Base-by-base conservation (phyloP, 2,797 vertebrate genomes). In the Parauchenoglanis ngamensis region DNA sequence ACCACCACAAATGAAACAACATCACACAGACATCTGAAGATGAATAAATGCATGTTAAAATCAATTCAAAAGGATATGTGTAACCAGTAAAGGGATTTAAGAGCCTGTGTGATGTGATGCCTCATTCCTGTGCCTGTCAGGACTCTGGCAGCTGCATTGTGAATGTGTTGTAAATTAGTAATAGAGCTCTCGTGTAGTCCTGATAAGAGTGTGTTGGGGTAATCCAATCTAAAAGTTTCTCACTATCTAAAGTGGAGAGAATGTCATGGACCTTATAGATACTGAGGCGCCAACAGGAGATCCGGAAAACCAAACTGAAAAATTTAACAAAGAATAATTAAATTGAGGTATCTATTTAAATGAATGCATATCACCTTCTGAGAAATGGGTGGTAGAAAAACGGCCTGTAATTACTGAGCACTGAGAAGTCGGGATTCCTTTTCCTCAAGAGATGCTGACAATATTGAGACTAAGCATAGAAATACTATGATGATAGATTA, bases 91-190 rank as follows among this genome's bases (percentile, higher is more conserved):
- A 86, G 35, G 63, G 31, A 68, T 70, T 68, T 68, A 40, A 35
- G 31, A 40, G 85, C 23, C 59, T 31, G 28, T 67, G 75, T 79
- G 44, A 79, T 79, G 31, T 85, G 73, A 65, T 44, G n/a, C 35
- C 61, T 67, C 70, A 56, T 44, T 85, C 28, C 46, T 52, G 40
- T 80, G 76, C 23, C 40, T 79, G 61, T 68, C 61, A 31, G 31
- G n/a, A 86, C 49, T 79, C 46, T 79, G 59, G 85, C 61, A 67
- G 73, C 56, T 52, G 61, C 85, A 86, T 79, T 80, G 75, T 68
- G 85, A 68, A 65, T 44, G 35, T n/a, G 31, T 6, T 59, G 68
- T 72, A 84, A 85, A 85, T 85, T 85, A 77, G 57, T 52, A 75
- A 77, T 59, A 85, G 72, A 31, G 56, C 72, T 77, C 84, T 76